Percentiles rank a stretch among this genome's conserved stretches.
These are phyloP conservation scores for Rhombomys opimus DNA, from an alignment of 2,113 vertebrate species.

Conservation along the genomic window DNA sequence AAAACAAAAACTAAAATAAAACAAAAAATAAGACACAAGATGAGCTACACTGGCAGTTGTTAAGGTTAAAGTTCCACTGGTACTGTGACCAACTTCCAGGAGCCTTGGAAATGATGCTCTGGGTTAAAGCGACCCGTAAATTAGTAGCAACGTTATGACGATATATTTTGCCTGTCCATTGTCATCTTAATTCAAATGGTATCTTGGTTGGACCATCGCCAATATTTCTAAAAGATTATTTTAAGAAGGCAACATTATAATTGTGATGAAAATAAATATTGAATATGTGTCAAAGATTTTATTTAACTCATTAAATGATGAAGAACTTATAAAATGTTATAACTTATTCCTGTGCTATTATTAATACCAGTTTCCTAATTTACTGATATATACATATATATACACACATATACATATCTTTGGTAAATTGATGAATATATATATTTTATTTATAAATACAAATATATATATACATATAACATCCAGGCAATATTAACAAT, in stretches of 20 bases:
- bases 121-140: not conserved
- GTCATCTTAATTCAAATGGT: not conserved
- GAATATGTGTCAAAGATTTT: not conserved
- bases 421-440: not conserved
- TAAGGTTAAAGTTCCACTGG: not conserved
- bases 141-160: no score
- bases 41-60: not conserved
- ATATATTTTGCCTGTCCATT: not conserved
- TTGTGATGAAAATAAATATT: not conserved
- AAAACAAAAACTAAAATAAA: not conserved
- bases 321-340: not conserved
- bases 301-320: not conserved
- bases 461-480: not conserved
- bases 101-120: not conserved
- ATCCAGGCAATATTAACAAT: not conserved
- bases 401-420: not conserved
- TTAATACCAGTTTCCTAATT: not conserved
- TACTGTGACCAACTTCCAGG: not conserved
- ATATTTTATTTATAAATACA: not conserved
- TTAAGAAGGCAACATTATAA: not conserved
- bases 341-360: not conserved
- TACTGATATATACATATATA: not conserved
- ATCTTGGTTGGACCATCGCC: not conserved
- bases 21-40: not conserved
- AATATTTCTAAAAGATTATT: not conserved